Percentiles rank a stretch among this genome's conserved stretches.
Evolutionary conservation across 2,797 vertebrate species (phyloP).

Genomic region (Sebastes minor): DNA sequence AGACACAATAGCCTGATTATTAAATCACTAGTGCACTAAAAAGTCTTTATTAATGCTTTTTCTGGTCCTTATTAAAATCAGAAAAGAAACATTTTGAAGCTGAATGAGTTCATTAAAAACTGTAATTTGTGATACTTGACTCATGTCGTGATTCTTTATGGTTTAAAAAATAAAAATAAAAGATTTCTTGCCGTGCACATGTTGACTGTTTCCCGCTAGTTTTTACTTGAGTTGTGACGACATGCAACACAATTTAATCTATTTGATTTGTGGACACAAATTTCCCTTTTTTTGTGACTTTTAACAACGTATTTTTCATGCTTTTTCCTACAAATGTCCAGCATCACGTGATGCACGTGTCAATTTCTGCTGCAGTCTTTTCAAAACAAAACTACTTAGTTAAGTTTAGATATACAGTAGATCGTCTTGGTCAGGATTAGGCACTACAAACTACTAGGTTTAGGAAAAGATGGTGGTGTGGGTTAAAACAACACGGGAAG

Average conservation of each 20-base stretch:
- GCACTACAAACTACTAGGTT: too few relatives aligned
- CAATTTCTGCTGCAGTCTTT: too few relatives aligned
- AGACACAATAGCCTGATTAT: background rate
- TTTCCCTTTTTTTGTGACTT: too few relatives aligned
- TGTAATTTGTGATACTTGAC: background rate
- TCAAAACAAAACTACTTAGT: too few relatives aligned
- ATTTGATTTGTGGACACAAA: too few relatives aligned
- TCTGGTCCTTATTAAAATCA: background rate
- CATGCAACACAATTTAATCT: too few relatives aligned
- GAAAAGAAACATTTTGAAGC: background rate
- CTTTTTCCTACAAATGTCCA: fast-evolving
- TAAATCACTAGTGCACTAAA: background rate
- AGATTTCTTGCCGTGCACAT: background rate
- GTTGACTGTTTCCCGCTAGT: background rate
- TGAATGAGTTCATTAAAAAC: background rate
- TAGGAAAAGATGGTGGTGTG: too few relatives aligned
- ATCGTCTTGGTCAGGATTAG: too few relatives aligned
- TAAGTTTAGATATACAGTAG: too few relatives aligned
- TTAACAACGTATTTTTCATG: too few relatives aligned
- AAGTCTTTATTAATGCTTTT: background rate
- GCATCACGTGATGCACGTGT: too few relatives aligned
- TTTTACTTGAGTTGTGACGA: background rate
- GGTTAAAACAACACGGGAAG: too few relatives aligned
- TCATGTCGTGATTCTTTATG: background rate
- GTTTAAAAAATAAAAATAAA: background rate